These are phyloP conservation scores for Episyrphus balteatus DNA, from an alignment of 1,140 invertebrate species.

Conservation along the genomic window DNA sequence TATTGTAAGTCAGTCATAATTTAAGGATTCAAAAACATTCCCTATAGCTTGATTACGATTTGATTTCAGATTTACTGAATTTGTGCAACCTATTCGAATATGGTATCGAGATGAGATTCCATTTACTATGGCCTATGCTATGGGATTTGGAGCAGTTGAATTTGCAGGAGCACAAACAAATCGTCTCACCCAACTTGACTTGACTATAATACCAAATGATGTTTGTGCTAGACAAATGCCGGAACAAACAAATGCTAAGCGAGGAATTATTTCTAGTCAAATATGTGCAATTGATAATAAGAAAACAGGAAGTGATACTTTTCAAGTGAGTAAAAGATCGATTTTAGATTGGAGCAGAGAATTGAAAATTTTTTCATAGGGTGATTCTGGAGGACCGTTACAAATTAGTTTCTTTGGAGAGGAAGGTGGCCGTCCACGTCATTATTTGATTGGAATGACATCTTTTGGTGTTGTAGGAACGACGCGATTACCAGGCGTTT, in stretches of 20 bases:
- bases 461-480: constrained; percentile 36
- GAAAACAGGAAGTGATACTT: constrained; percentile 22
- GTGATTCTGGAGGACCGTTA: constrained; percentile 26
- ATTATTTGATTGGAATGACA: constrained; percentile 33
- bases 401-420: constrained; percentile 27
- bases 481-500: constrained; percentile 38
- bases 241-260: constrained; percentile 13
- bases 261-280: constrained; percentile 22
- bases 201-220: constrained; percentile 23
- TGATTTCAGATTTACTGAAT: constrained; percentile 17
- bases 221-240: constrained; percentile 25
- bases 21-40: not conserved
- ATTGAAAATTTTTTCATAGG: constrained; percentile 7
- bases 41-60: not conserved
- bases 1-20: constrained; percentile 16
- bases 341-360: not conserved
- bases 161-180: constrained; percentile 24
- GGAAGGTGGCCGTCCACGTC: constrained; percentile 17
- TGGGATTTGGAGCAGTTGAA: constrained; percentile 29
- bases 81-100: constrained; percentile 24
- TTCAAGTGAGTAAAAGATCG: constrained; percentile 15
- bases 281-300: constrained; percentile 26
- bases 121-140: constrained; percentile 24
- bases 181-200: constrained; percentile 25
- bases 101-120: constrained; percentile 20